These are phyloP conservation scores for Chlorops oryzae DNA, from an alignment of 1,140 invertebrate genomes.

Conservation along the genomic window DNA sequence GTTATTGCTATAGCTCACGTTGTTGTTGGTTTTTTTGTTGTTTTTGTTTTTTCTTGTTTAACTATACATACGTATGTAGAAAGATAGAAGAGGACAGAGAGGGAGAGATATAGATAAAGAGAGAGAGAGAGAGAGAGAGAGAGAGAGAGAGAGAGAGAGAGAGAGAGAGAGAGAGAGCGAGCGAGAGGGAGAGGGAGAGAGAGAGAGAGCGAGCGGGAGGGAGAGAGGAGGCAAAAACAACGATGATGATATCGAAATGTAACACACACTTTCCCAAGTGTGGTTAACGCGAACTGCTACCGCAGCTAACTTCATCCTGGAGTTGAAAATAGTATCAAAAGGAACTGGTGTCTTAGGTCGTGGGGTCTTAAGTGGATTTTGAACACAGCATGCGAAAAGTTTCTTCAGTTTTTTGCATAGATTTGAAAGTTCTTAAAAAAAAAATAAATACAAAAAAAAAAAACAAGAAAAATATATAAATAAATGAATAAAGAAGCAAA, in stretches of 20 bases:
- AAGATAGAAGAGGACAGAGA: background rate
- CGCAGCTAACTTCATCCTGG: no score
- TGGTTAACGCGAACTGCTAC: no score
- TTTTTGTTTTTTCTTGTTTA: no score
- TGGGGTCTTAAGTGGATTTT: no score
- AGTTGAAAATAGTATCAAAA: no score
- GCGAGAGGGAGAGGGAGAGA: background rate
- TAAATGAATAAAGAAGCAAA: background rate
- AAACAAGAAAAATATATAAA: background rate
- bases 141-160: background rate
- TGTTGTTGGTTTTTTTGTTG: no score
- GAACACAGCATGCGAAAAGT: no score
- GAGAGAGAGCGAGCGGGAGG: background rate
- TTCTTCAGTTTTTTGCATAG: no score
- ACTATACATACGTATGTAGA: background rate
- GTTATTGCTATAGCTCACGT: no score
- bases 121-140: background rate
- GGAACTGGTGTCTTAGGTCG: no score
- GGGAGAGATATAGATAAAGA: background rate
- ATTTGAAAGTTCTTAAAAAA: no score
- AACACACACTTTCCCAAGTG: no score
- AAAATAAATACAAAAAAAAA: background rate
- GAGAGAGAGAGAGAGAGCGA: background rate
- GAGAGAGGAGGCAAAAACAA: background rate
- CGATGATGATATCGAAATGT: background rate